These are phyloP conservation scores for Pseudomyrmex concolor DNA, from an alignment of 1,140 invertebrate species.

Conservation along the genomic window DNA sequence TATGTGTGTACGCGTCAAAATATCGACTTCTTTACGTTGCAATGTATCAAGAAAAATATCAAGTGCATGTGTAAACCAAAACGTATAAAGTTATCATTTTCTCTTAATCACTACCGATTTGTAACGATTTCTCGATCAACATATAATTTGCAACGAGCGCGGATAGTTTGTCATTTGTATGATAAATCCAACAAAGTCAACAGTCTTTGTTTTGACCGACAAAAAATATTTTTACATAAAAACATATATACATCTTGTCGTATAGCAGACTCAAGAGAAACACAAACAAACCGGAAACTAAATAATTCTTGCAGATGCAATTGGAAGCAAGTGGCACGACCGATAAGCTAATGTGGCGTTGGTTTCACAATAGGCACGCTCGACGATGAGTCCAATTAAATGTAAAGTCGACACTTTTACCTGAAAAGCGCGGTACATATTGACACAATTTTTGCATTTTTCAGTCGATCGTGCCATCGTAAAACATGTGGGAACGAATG, in stretches of 20 bases:
- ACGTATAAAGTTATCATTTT: not conserved
- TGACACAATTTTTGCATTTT: conserved; percentile 41
- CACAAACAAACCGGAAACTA: conserved; percentile 39
- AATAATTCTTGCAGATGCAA: conserved; percentile 3
- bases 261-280: not conserved
- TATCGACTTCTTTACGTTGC: not conserved
- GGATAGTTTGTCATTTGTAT: not conserved
- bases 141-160: not conserved
- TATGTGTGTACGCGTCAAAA: not conserved
- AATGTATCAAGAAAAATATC: not conserved
- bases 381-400: conserved; percentile 53
- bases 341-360: conserved; percentile 44
- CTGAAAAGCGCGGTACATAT: not conserved
- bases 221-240: conserved; percentile 33
- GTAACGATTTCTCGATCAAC: not conserved
- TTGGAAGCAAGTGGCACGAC: conserved; percentile 67
- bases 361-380: conserved; percentile 44
- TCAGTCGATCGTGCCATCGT: conserved; percentile 40
- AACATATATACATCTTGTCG: conserved; percentile 21
- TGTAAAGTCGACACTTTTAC: conserved; percentile 5
- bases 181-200: not conserved
- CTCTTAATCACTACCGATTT: not conserved
- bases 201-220: not conserved
- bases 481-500: not conserved
- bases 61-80: not conserved